Conservation (phyloP, 37 sponge, comb jelly and placozoan species). For the Halichondria panicea region DNA sequence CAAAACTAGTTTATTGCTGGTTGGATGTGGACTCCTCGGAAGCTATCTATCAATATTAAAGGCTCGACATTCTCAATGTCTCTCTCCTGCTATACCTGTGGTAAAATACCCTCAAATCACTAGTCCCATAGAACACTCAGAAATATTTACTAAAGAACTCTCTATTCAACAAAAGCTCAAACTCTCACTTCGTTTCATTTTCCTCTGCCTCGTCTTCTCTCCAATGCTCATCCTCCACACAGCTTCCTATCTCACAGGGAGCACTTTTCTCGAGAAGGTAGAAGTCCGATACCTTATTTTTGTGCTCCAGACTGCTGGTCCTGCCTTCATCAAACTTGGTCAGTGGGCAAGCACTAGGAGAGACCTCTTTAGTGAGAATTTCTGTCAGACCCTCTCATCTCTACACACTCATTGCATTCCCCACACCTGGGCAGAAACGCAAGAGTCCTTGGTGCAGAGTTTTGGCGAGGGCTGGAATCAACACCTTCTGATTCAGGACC, state of each 20-base stretch:
- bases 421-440: constrained; percentile 64
- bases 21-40: too few relatives aligned
- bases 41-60: too few relatives aligned
- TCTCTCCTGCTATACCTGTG: too few relatives aligned
- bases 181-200: constrained; percentile 21
- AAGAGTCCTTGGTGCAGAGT: constrained; percentile 14
- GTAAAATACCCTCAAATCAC: too few relatives aligned
- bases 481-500: constrained; percentile 3
- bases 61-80: too few relatives aligned
- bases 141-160: too few relatives aligned
- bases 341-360: constrained; percentile 78
- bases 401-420: constrained; percentile 46
- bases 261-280: background rate
- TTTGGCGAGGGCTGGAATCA: constrained; percentile 57
- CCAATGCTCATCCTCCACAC: constrained; percentile 27
- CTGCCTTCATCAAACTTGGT: constrained; percentile 73
- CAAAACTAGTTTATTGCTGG: too few relatives aligned
- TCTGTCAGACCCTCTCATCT: constrained; percentile 53
- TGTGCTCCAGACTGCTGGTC: constrained; percentile 55
- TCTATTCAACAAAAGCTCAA: too few relatives aligned
- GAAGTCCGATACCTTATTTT: constrained; percentile 27
- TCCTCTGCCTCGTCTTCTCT: constrained; percentile 37
- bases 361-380: constrained; percentile 58
- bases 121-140: too few relatives aligned
- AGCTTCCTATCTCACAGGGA: constrained; percentile 6